Base-by-base conservation (phyloP, 2,113 vertebrate species). In the Engystomops pustulosus region DNA sequence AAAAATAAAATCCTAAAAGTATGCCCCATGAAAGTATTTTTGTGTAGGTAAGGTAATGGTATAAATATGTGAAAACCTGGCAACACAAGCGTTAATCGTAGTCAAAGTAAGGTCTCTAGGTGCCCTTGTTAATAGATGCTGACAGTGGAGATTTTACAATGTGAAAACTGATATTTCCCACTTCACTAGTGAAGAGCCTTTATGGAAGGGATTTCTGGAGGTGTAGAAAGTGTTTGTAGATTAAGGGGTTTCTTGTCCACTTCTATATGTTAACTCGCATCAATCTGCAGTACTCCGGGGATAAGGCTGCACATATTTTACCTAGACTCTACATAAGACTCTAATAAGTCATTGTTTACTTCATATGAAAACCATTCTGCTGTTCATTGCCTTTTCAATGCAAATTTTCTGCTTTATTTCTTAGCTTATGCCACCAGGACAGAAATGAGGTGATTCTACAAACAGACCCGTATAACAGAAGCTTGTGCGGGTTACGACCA, bases 141-240 rank as follows among this genome's bases (percentile, higher is more conserved):
- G 67, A 49, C 79, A 81, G 79, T 20, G 25, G 44, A 36, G 30
- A 14, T 71, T 69, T 81, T 70, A 81, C 67, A 55, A 69, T 23
- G 47, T 81, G 47, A 36, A 81, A 70, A 65, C 79, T 81, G 79
- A 81, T 32, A 81, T 18, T 70, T 51, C 36, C 65, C 47, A 71
- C 47, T 69, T 47, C 25, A 45, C 79, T 80, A 11, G 44, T 80
- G 67, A 68, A 32, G 15, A 47, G 58, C 17, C n/a, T 80, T 80
- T 49, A 62, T 62, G 34, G 68, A 36, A 70, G 34, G 79, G 79
- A 71, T 55, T 81, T 81, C n/a, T 70, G 79, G 58, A 81, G 67
- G 79, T 71, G 79, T 81, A 67, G 79, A 81, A 81, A 55, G 47
- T 58, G 67, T 81, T 81, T 81, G 71, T 81, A 51, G 79, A 81